phyloP scores from a whole-genome alignment of 2,797 vertebrate species.

The Phalanger gymnotis region DNA sequence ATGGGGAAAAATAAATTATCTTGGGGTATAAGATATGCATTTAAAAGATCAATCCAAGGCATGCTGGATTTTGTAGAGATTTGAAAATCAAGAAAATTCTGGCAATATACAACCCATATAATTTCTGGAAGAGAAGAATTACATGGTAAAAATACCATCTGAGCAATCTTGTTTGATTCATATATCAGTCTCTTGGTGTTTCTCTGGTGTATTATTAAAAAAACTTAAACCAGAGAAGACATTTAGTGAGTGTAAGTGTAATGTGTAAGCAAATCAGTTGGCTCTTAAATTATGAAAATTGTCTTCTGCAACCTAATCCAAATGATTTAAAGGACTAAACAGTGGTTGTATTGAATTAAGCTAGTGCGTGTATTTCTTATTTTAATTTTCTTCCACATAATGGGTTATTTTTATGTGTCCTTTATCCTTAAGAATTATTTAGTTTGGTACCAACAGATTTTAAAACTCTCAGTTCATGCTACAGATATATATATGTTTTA shows the following conservation, averaged over 20 bases:
- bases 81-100: not conserved
- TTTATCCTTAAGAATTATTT: constrained; percentile 45
- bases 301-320: constrained; percentile 43
- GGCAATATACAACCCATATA: not conserved
- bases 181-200: constrained; percentile 34
- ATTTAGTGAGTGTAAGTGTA: constrained; percentile 37
- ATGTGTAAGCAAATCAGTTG: constrained; percentile 16
- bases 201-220: constrained; percentile 37
- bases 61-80: not conserved
- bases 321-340: constrained; percentile 48
- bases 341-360: constrained; percentile 32
- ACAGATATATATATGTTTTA: not conserved
- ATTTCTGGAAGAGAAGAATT: not conserved
- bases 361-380: not conserved
- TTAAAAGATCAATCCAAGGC: no score
- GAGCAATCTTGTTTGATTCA: not conserved
- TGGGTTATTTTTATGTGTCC: constrained; percentile 21
- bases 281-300: constrained; percentile 59
- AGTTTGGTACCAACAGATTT: not conserved
- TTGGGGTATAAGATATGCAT: no score
- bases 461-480: constrained; percentile 10
- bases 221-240: not conserved
- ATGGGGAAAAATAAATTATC: no score
- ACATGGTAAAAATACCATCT: not conserved
- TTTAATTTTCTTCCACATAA: constrained; percentile 25